Conservation (phyloP, 2,888 invertebrate species). For the Patella ulyssiponensis region DNA sequence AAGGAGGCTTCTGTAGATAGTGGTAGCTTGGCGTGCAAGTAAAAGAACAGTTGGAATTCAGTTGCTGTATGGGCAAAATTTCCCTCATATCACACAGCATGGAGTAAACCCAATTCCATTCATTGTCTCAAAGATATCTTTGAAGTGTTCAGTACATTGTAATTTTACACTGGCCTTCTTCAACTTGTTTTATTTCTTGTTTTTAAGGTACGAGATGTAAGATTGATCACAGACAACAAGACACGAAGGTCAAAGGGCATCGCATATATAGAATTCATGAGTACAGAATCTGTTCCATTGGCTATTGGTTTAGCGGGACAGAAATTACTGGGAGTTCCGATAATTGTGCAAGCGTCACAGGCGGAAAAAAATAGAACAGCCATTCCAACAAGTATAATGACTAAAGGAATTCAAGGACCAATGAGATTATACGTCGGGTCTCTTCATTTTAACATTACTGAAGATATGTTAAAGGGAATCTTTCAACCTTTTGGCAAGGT, state of each 20-base stretch:
- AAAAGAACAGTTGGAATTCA: no score
- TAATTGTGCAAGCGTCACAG: conserved; percentile 98
- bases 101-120: no score
- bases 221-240: conserved; percentile 98
- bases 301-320: conserved; percentile 96
- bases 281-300: conserved; percentile 96
- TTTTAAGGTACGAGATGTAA: conserved; percentile 85
- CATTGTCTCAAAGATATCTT: not conserved
- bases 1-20: no score
- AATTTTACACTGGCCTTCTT: not conserved
- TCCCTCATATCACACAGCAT: no score
- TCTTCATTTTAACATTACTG: conserved; percentile 97
- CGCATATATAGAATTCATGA: conserved; percentile 99
- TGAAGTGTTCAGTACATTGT: not conserved
- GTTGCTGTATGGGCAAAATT: no score
- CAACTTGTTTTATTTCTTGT: conserved; percentile 17
- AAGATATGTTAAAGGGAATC: conserved; percentile 98
- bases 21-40: no score
- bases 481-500: conserved; percentile 98
- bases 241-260: conserved; percentile 99
- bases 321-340: conserved; percentile 93
- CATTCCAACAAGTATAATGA: conserved; percentile 54
- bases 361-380: conserved; percentile 80
- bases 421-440: conserved; percentile 98
- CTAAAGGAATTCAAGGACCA: conserved; percentile 81